phyloP scores from a whole-genome alignment of 2,797 vertebrate genomes.

The Champsocephalus gunnari region DNA sequence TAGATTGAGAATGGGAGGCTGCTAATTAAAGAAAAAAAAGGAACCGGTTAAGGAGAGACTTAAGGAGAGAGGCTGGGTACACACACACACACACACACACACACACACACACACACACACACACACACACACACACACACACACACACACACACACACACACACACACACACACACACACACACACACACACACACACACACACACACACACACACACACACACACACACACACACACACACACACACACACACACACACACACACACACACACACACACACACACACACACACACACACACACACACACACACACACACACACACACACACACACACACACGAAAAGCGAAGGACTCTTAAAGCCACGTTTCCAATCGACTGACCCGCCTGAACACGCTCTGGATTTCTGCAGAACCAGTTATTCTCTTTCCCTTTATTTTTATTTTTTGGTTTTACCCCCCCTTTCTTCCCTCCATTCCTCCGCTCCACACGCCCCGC shows the following conservation, averaged over 20 bases:
- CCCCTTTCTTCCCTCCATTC: slow-evolving; percentile 39
- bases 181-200: too few relatives aligned
- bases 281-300: too few relatives aligned
- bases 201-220: neutral
- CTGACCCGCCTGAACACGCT: slow-evolving; percentile 79
- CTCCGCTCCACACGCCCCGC: slow-evolving; percentile 58
- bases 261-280: too few relatives aligned
- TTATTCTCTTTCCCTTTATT: slow-evolving; percentile 68
- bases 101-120: slow-evolving; percentile 1
- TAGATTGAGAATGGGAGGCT: slow-evolving; percentile 51
- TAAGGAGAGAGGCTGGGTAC: slow-evolving; percentile 12
- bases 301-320: too few relatives aligned
- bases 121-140: neutral
- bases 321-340: too few relatives aligned
- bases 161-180: too few relatives aligned
- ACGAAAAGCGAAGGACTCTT: neutral
- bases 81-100: slow-evolving; percentile 1
- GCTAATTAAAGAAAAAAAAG: slow-evolving; percentile 46
- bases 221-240: slow-evolving; percentile 1
- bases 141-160: too few relatives aligned
- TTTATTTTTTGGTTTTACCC: slow-evolving; percentile 1
- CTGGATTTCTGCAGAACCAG: slow-evolving; percentile 78
- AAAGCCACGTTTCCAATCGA: slow-evolving; percentile 43
- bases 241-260: neutral
- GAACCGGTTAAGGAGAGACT: slow-evolving; percentile 18